Base-by-base conservation (phyloP, 2,797 vertebrate species). In the Echiichthys vipera region DNA sequence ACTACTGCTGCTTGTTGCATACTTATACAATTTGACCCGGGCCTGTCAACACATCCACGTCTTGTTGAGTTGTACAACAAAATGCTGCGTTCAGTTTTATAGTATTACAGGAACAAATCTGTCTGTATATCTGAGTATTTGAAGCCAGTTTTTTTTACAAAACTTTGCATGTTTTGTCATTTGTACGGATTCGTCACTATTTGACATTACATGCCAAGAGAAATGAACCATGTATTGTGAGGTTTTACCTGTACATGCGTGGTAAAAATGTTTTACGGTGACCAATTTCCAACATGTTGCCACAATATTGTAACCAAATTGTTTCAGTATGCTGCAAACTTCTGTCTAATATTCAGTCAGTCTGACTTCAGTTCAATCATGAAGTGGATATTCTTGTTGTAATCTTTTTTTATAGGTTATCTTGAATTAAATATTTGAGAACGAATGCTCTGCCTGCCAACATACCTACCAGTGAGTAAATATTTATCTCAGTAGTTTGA, bases 71-170 rank as follows among this genome's bases (percentile, higher is more conserved):
- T 24, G 27, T 70, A 63, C 66, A 34, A 74, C 39, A 17, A 79
- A 84, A 85, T 79, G 83, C 76, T 87, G 88, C 78, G 64, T 80
- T 65, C 7, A 12, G 2, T 77, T 76, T 79, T 78, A 30, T 68
- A 84, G 42, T 68, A 18, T 54, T 61, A 55, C 12, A 36, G 58
- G 34, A 69, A 53, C n/a, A 50, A 46, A 74, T 37, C 4, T 0
- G 36, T 62, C 29, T 29, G 57, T 69, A 32, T 64, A 70, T 58
- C 37, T 50, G 50, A 50, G 37, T 78, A 43, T 71, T 68, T 73
- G n/a, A 64, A 77, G 59, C 43, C 40, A 61, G 17, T 66, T 18
- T 77, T 71, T 80, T 79, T 29, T 30, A 51, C 57, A 64, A 69
- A n/a, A 79, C 64, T 75, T 76, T 85, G 75, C 78, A 84, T 62